Base-by-base conservation (phyloP, 2,888 invertebrate genomes). In the Brenthis daphne region DNA sequence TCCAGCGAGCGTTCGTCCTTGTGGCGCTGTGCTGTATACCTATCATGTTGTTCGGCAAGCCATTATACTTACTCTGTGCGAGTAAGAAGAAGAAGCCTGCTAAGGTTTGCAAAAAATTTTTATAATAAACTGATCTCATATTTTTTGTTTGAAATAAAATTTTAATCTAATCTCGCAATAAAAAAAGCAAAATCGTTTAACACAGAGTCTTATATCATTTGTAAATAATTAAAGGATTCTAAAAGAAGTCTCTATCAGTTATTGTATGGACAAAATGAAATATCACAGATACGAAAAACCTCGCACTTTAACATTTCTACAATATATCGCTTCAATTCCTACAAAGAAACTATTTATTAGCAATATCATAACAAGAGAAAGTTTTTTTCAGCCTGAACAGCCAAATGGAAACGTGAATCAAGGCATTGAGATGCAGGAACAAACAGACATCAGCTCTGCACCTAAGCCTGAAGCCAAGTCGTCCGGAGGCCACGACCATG, bases 11-110 rank as follows among this genome's bases (percentile, higher is more conserved):
- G 43, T 94, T 99, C 68, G 96, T 99, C 4, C 77, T 98, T 0
- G 79, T 96, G 6, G 98, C 96, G 0, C 80, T 99, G 0, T 81
- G 97, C 54, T 98, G 98, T 84, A 95, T 99, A 71, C 99, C 99
- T 0, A 96, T 98, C 94, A 98, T 99, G 98, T 88, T 99, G 79
- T 85, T 98, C 0, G 97, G 96, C 56, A 99, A 99, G 84, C 99
- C 99, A 0, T 84, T 98, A 57, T 94, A 96, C 79, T 93, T 98
- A 69, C 94, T 96, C 82, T 48, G 74, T 0, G 87, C 85, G 11
- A 63, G 63, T 55, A 82, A 80, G 73, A 91, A 85, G 81, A 89
- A 87, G 77, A 85, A 85, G 78, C 73, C 83, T 0, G 81, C 81
- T 43, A 92, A 92, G 88, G 87, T 89, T 76, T 65, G 68, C 66